These are phyloP conservation scores for Isoperla grammatica DNA, from an alignment of 2,888 invertebrate species.

Conservation along the genomic window DNA sequence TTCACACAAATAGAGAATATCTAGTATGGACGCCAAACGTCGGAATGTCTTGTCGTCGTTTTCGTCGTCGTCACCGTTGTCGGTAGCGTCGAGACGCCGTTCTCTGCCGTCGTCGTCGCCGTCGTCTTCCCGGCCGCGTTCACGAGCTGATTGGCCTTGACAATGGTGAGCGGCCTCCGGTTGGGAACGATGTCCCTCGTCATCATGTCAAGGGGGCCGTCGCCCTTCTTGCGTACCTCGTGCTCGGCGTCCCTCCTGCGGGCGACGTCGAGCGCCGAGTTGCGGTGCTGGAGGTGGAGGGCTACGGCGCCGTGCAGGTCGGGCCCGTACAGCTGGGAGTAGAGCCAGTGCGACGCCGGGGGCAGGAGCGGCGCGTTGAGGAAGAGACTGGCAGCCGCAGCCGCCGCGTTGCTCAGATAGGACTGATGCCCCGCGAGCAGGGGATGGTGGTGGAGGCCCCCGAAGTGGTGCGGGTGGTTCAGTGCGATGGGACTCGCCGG, in stretches of 20 bases:
- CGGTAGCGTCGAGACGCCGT: conserved; percentile 23
- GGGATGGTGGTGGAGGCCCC: conserved; percentile 44
- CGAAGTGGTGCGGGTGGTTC: conserved; percentile 47
- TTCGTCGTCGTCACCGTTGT: conserved; percentile 41
- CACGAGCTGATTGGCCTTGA: conserved; percentile 15
- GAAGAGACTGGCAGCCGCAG: conserved; percentile 63
- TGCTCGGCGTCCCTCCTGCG: conserved; percentile 31
- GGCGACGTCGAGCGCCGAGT: conserved; percentile 23
- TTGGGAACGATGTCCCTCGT: not conserved
- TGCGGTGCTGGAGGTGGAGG: conserved; percentile 29
- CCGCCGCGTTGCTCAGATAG: conserved; percentile 54
- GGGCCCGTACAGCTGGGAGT: conserved; percentile 60
- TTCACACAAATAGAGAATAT: not conserved
- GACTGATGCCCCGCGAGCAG: conserved; percentile 34
- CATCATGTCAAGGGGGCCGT: conserved; percentile 6
- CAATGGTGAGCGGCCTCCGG: conserved; percentile 5
- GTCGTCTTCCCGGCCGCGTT: conserved; percentile 18
- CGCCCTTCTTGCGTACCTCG: conserved; percentile 5
- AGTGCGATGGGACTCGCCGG: conserved; percentile 36
- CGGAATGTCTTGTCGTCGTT: conserved; percentile 50
- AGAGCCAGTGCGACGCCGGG: conserved; percentile 72
- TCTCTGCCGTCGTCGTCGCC: conserved; percentile 29
- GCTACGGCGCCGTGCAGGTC: conserved; percentile 30
- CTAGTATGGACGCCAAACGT: conserved; percentile 75
- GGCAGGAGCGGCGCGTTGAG: conserved; percentile 68